Conservation (phyloP, 2,113 vertebrate genomes). For the Forbesichthys papilliferus region DNA sequence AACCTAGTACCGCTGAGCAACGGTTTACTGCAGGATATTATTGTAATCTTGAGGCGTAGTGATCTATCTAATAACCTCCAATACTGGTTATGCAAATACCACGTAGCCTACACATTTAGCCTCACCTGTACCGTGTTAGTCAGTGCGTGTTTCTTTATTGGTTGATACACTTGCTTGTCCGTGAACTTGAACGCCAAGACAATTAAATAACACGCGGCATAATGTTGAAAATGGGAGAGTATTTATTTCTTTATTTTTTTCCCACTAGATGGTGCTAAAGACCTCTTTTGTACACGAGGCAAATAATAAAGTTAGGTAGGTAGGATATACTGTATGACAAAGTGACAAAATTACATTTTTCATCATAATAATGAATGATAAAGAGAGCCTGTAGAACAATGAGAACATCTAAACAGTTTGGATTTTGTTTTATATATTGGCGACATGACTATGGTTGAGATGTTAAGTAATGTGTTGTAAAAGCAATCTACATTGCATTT, state of each 20-base stretch:
- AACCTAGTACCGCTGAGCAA: conserved; percentile 25
- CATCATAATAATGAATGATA: too few species aligned
- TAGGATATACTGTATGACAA: background rate
- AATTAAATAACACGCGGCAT: background rate
- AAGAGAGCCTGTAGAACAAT: background rate
- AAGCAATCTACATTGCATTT: background rate
- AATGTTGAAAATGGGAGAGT: background rate
- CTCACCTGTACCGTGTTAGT: background rate
- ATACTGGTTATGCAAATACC: conserved; percentile 18
- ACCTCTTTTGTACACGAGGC: conserved; percentile 27
- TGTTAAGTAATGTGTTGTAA: background rate
- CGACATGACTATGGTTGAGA: background rate
- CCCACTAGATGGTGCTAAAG: conserved; percentile 74
- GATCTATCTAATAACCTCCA: conserved; percentile 51
- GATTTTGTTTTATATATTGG: background rate
- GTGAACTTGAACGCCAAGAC: background rate
- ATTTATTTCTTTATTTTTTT: background rate
- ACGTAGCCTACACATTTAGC: background rate
- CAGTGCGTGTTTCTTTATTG: background rate
- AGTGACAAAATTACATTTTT: background rate
- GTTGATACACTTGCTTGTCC: background rate
- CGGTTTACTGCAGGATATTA: conserved; percentile 71
- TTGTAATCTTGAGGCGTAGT: conserved; percentile 58
- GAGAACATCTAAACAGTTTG: background rate
- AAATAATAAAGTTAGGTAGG: background rate